phyloP scores from a whole-genome alignment of 2,888 invertebrate genomes.

The Dermolepida albohirtum region DNA sequence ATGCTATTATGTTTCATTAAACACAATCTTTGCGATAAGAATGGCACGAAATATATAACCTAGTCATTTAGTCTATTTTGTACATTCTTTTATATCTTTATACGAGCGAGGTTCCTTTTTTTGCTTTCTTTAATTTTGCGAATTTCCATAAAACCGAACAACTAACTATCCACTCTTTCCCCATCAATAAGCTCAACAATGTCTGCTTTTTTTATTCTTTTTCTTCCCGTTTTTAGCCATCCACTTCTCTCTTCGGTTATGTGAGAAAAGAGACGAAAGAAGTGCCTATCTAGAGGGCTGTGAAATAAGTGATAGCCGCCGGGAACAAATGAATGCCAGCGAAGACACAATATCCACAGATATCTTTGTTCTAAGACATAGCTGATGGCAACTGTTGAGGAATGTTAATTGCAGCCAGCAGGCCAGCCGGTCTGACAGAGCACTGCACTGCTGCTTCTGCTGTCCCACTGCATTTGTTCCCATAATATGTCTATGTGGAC shows the following conservation, averaged over 20 bases:
- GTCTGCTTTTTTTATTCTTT: slow-evolving; percentile 1
- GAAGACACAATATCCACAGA: slow-evolving; percentile 56
- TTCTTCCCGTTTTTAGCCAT: slow-evolving; percentile 9
- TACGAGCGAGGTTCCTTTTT: too few species aligned
- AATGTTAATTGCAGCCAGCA: slow-evolving; percentile 62
- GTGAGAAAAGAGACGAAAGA: slow-evolving; percentile 27
- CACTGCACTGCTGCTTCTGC: slow-evolving; percentile 37
- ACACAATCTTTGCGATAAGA: too few species aligned
- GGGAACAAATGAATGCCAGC: slow-evolving; percentile 51
- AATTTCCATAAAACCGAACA: background rate
- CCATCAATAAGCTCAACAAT: slow-evolving; percentile 5
- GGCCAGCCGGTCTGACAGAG: slow-evolving; percentile 57
- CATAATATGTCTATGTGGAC: slow-evolving; percentile 31
- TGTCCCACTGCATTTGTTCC: slow-evolving; percentile 42
- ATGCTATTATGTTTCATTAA: too few species aligned
- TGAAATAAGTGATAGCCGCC: slow-evolving; percentile 50
- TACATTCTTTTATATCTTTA: too few species aligned
- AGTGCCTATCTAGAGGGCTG: slow-evolving; percentile 44
- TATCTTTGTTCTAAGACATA: slow-evolving; percentile 64
- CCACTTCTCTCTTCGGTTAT: background rate
- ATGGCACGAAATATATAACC: too few species aligned
- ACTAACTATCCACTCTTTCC: background rate
- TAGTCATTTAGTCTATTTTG: too few species aligned
- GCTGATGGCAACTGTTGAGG: slow-evolving; percentile 63
- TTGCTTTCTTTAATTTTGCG: background rate